Conservation (phyloP, 2,888 invertebrate species). For the Cheilosia vulpina region DNA sequence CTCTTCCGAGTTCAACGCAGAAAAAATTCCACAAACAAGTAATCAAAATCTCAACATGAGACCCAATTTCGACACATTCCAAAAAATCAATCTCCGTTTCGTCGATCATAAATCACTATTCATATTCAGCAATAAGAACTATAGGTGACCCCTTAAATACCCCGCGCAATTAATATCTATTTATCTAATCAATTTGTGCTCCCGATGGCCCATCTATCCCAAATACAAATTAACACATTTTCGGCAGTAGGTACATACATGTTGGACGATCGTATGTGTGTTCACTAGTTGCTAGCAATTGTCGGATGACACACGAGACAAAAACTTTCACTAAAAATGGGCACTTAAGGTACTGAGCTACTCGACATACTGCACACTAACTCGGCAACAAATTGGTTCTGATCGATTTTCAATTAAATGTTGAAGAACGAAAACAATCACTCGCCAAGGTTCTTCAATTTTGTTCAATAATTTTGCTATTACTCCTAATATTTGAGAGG, state of each 20-base stretch:
- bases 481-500: slow-evolving; percentile 55
- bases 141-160: slow-evolving; percentile 37
- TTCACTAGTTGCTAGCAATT: slow-evolving; percentile 15
- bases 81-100: not conserved
- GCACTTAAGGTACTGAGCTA: not conserved
- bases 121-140: slow-evolving; percentile 40
- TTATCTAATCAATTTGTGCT: slow-evolving; percentile 40
- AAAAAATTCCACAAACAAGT: no score
- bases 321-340: slow-evolving; percentile 10
- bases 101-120: slow-evolving; percentile 39
- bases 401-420: slow-evolving; percentile 71
- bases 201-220: slow-evolving; percentile 9
- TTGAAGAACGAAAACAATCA: slow-evolving; percentile 57
- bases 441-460: slow-evolving; percentile 69
- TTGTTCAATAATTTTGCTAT: slow-evolving; percentile 71
- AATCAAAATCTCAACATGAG: not conserved
- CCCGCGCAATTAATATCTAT: slow-evolving; percentile 53
- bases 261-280: not conserved
- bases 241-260: not conserved
- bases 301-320: slow-evolving; percentile 1
- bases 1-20: no score
- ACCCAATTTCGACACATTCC: not conserved
- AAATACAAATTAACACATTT: slow-evolving; percentile 3
- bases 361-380: not conserved
- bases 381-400: slow-evolving; percentile 56